Evolutionary conservation across 2,797 vertebrate genomes (phyloP), one percentile per base, ranked within the genome.

Genomic region (Geotrypetes seraphini): DNA sequence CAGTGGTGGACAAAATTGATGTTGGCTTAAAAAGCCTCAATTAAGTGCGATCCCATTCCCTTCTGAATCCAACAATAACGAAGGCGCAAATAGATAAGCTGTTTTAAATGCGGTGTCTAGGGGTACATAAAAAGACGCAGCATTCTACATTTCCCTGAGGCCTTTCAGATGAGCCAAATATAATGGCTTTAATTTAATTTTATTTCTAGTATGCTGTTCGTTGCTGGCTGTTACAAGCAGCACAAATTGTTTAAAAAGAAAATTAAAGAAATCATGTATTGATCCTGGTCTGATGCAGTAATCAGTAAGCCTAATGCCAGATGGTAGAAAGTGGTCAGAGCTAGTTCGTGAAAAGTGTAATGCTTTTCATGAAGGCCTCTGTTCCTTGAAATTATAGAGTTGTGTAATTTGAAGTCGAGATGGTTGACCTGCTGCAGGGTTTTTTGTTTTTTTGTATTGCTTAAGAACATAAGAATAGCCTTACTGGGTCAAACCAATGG

Each of bases 181-280:
- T 32, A 50, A 43, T 50, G 45, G 46, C 33, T 46, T 53, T 37
- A 38, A 1, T 31, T 33, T 34, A 44, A 18, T 36, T 36, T 5
- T 42, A 40, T 50, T 56, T 31, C 38, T 39, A n/a, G n/a, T n/a
- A n/a, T n/a, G n/a, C n/a, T n/a, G n/a, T n/a, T n/a, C n/a, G n/a
- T n/a, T n/a, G n/a, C n/a, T n/a, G n/a, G n/a, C n/a, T n/a, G n/a
- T n/a, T n/a, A 33, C 43, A 2, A 1, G 41, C n/a, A 53, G 38
- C 34, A 23, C 22, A 3, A 19, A 28, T 32, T 19, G 34, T 39
- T 34, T 40, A 30, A 45, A 17, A 24, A 37, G 31, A 32, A 47
- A 53, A 47, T n/a, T 57, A 53, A 54, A 50, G 38, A 52, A 34
- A 36, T 13, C 47, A 54, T 53, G 49, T 56, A 52, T 42, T 31